phyloP scores from a whole-genome alignment of 2,888 invertebrate genomes.

The Deilephila porcellus region DNA sequence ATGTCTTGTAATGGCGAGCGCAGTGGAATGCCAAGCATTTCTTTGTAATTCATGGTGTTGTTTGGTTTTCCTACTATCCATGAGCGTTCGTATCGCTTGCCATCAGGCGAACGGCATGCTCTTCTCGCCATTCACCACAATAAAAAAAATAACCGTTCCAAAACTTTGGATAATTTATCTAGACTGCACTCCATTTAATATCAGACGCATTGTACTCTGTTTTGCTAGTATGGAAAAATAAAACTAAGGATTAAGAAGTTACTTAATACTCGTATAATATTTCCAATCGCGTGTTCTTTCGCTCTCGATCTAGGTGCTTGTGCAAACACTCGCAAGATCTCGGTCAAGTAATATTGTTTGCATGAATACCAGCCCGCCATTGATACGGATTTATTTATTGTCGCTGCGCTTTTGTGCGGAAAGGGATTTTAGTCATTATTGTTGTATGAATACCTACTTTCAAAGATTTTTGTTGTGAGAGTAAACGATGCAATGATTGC shows the following conservation, averaged over 20 bases:
- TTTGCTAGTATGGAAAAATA: not conserved
- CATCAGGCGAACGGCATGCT: too few relatives aligned
- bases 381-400: constrained; percentile 9
- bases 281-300: constrained; percentile 9
- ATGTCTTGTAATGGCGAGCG: too few relatives aligned
- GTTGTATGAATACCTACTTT: too few relatives aligned
- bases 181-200: too few relatives aligned
- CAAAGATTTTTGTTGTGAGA: not conserved
- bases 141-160: too few relatives aligned
- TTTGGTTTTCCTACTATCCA: too few relatives aligned
- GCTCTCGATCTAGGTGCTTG: constrained; percentile 1
- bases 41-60: too few relatives aligned
- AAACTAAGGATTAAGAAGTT: not conserved
- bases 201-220: too few relatives aligned
- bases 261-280: constrained; percentile 1
- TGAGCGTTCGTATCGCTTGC: too few relatives aligned
- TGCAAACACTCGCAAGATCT: constrained; percentile 9
- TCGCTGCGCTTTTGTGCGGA: constrained; percentile 16
- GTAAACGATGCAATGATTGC: not conserved
- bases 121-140: too few relatives aligned
- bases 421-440: not conserved
- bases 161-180: too few relatives aligned
- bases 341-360: constrained; percentile 22
- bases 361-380: not conserved
- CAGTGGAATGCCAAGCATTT: too few relatives aligned